Evolutionary conservation across 2,113 vertebrate genomes (phyloP), one percentile per base, ranked within the genome.

Genomic region (Centropristis striata): DNA sequence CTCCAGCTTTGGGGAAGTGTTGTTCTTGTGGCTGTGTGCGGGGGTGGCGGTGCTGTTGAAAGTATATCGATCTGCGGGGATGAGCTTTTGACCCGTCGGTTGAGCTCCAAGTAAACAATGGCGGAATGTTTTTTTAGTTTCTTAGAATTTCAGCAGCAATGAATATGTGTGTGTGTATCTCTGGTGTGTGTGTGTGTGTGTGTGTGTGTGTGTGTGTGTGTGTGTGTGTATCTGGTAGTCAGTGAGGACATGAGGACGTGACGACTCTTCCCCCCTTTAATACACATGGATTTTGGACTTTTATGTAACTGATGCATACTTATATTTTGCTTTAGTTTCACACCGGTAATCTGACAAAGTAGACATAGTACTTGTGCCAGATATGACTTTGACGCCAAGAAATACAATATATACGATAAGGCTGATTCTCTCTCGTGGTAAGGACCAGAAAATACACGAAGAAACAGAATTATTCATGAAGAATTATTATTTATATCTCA

Each of bases 51-150:
- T 32, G 6, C 61, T 88, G 88, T 90, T 72, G 83, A 93, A 94
- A 92, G 73, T 15, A 8, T 65, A 93, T 94, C 46, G 92, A 94
- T 90, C 86, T 83, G 37, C 5, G 2, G 55, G 49, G 42, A 65
- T 81, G 80, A 86, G 90, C 78, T 84, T 76, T 87, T 92, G 90
- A 93, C 87, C 90, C 59, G 0, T 41, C 63, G 76, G 78, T 64
- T 78, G 78, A 90, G 82, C 63, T 85, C 73, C 57, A 55, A 87
- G 73, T 86, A 94, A 93, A 93, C 84, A 93, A 70, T 39, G 25
- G 67, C 57, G 3, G 71, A 51, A 27, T 82, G 82, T 68, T 85
- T 81, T n/a, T 81, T 75, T 46, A 41, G 66, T 64, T 91, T 92
- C 85, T 74, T 53, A 78, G 88, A 89, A 92, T 64, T 81, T 37